Evolutionary conservation across 2,797 vertebrate species (phyloP), one percentile per base, ranked within the genome.

Genomic region (Uromys caudimaculatus): DNA sequence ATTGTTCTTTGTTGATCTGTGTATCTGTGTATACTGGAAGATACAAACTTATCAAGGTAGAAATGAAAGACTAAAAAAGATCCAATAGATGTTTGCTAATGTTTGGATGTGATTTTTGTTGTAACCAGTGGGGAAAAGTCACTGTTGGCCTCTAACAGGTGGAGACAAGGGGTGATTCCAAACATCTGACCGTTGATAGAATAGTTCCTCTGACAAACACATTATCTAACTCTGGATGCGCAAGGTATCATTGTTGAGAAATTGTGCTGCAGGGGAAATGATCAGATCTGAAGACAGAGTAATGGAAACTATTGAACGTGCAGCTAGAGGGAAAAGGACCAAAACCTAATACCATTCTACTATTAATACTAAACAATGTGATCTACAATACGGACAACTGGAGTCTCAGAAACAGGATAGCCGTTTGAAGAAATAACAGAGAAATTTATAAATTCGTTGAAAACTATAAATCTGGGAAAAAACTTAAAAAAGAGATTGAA

Each of bases 401-500:
- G 50, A 89, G 19, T 78, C 13, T 38, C 27, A 75, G 47, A 88
- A 89, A 77, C 14, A 7, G 23, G n/a, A 60, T 27, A 89, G 27
- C 6, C 60, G 50, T 50, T 91, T 86, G 8, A 93, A 89, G 67
- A 89, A 78, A 86, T 54, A 54, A 79, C 16, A 79, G 47, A 90
- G 94, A 81, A 4, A 77, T 91, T 91, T 95, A 50, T 19, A 89
- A 67, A 92, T 94, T 38, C 89, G 64, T 69, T 75, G 67, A 60
- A 95, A 96, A 77, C 24, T 54, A 47, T 90, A 69, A 90, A 77
- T 58, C 14, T 3, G 85, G 21, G 92, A 79, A 89, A 54, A 85
- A 60, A 24, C 3, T 7, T 50, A 14, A 58, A 71, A 38, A 44
- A 12, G 60, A 95, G 62, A 77, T 91, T n/a, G 81, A 44, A 92